phyloP scores from a whole-genome alignment of 2,113 vertebrate species.

The Nipponia nippon region DNA sequence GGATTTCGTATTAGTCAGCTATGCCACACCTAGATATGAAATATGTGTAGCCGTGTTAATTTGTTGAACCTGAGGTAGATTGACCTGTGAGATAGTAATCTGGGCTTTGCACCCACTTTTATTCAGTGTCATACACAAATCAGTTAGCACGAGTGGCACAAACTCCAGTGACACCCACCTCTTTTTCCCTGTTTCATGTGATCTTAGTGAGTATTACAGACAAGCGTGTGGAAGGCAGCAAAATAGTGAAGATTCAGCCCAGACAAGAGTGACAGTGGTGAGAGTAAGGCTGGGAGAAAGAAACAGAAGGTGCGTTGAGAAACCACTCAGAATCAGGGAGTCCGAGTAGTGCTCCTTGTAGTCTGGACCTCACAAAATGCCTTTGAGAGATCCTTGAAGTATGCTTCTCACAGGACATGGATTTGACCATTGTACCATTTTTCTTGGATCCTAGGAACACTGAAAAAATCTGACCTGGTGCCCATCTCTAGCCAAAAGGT shows the following conservation, averaged over 20 bases:
- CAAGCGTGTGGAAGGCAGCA: not conserved
- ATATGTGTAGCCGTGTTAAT: not conserved
- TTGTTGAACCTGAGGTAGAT: not conserved
- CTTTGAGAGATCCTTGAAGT: not conserved
- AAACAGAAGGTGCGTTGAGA: not conserved
- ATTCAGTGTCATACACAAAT: not conserved
- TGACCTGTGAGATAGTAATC: not conserved
- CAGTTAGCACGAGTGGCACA: fast-evolving
- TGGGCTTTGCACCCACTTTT: not conserved
- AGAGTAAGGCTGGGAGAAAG: not conserved
- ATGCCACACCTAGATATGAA: not conserved
- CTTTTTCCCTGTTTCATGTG: not conserved
- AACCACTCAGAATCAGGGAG: not conserved
- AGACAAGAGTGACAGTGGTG: not conserved
- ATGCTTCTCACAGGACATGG: fast-evolving
- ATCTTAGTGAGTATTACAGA: not conserved
- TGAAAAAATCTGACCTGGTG: not conserved
- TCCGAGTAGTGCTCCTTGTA: not conserved
- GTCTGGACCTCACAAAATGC: not conserved
- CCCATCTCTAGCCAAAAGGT: not conserved
- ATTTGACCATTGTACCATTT: not conserved
- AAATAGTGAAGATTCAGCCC: not conserved
- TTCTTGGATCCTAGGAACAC: not conserved
- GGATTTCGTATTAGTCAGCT: not conserved
- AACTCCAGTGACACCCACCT: not conserved